These are phyloP conservation scores for Dromaius novaehollandiae DNA, from an alignment of 2,113 vertebrate species.

Conservation along the genomic window DNA sequence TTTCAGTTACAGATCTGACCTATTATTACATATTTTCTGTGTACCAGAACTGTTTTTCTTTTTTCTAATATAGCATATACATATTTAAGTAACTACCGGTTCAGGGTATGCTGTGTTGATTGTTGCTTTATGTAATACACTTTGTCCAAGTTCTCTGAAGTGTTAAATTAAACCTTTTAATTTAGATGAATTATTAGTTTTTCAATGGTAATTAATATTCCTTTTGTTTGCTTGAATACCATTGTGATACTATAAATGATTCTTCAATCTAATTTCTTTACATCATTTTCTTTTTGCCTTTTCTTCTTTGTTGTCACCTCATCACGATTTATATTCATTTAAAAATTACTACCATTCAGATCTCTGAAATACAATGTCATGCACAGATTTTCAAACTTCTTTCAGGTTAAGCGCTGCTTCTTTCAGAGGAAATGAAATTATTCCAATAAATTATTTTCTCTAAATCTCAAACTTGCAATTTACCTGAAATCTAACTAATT, in stretches of 20 bases:
- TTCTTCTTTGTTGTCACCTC: not conserved
- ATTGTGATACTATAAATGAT: not conserved
- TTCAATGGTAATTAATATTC: not conserved
- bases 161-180: not conserved
- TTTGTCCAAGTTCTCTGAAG: not conserved
- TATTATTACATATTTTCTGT: accelerated
- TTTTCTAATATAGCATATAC: accelerated
- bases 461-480: not conserved
- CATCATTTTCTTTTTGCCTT: not conserved
- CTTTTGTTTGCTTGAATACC: not conserved
- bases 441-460: not conserved
- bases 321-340: not conserved
- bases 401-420: not conserved
- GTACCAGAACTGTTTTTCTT: accelerated
- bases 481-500: not conserved
- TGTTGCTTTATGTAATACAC: accelerated
- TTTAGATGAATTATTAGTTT: not conserved
- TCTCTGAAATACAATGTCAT: not conserved
- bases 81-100: accelerated
- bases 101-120: not conserved
- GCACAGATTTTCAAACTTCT: not conserved
- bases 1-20: not conserved
- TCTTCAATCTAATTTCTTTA: not conserved
- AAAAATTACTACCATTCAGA: not conserved
- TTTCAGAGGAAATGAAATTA: not conserved